phyloP scores from a whole-genome alignment of 2,113 vertebrate genomes.

The Equus przewalskii region DNA sequence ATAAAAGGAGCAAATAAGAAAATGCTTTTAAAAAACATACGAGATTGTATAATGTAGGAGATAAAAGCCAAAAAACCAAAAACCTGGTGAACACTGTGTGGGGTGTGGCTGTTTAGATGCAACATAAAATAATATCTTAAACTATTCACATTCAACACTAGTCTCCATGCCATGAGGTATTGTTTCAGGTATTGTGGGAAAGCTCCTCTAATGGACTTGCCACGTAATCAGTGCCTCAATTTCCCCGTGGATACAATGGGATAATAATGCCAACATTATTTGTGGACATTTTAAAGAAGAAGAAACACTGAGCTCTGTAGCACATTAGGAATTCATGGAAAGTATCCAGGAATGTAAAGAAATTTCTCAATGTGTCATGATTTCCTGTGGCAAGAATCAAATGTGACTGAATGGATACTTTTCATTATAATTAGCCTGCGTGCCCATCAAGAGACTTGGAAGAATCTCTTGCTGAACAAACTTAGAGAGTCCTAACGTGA shows the following conservation, averaged over 20 bases:
- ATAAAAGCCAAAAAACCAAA: not conserved
- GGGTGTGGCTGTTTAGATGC: not conserved
- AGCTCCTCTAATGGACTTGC: not conserved
- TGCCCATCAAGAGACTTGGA: not conserved
- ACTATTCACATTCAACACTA: not conserved
- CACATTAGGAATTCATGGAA: not conserved
- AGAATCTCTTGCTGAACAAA: not conserved
- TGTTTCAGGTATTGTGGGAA: not conserved
- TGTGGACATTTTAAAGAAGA: not conserved
- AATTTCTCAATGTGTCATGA: not conserved
- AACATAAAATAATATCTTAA: not conserved
- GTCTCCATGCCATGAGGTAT: not conserved
- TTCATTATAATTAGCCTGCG: not conserved
- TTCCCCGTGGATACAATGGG: not conserved
- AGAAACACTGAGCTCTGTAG: not conserved
- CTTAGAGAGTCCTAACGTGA: not conserved
- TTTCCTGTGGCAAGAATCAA: not conserved
- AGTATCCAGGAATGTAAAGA: not conserved
- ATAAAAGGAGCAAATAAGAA: slow-evolving; percentile 27
- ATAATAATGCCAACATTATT: slow-evolving; percentile 2
- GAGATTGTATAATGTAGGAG: not conserved
- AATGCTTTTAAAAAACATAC: not conserved
- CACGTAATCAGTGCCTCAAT: not conserved
- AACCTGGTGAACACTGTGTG: not conserved
- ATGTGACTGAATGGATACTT: not conserved